Evolutionary conservation across 2,888 invertebrate genomes (phyloP), one percentile per base, ranked within the genome.

Genomic region (Cerastis leucographa): DNA sequence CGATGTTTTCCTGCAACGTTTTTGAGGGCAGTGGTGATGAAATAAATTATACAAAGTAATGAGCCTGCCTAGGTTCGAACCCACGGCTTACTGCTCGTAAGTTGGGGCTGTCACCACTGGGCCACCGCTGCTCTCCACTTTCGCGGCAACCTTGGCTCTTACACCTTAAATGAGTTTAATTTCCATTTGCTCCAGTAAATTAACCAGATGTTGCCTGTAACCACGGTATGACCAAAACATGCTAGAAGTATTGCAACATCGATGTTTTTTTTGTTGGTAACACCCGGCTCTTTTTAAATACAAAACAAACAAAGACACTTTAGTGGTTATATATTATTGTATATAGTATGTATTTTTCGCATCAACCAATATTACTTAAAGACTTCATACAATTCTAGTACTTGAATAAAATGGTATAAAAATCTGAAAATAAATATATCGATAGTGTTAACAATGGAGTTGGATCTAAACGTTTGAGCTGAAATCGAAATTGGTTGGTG

Each of bases 401-500:
- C 40, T 56, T 4, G 42, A 65, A 59, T 42, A 51, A 51, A 65
- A 71, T 44, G 14, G 19, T 49, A 46, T 72, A n/a, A n/a, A n/a
- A n/a, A 11, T 65, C n/a, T 56, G 46, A 46, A 77, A 54, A 42
- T 12, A 62, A n/a, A 35, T 49, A 25, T 25, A 42, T 12, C 6
- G n/a, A 12, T 2, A 73, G 14, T 29, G 44, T 2, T 19, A 42
- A 54, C 75, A 65, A 51, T 59, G 35, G 17, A 40, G 6, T n/a
- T 7, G 12, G n/a, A 14, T 44, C 69, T 65, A 76, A 77, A 51
- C 49, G n/a, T 42, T 42, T 1, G 35, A 80, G 44, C 75, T 81
- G 61, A 81, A 81, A 80, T 81, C 51, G 69, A 81, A 76, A 70
- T 46, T 40, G 51, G 40, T 54, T 64, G 64, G 3, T 25, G 59